These are phyloP conservation scores for Aptenodytes forsteri DNA, from an alignment of 2,113 vertebrate genomes.

Conservation along the genomic window DNA sequence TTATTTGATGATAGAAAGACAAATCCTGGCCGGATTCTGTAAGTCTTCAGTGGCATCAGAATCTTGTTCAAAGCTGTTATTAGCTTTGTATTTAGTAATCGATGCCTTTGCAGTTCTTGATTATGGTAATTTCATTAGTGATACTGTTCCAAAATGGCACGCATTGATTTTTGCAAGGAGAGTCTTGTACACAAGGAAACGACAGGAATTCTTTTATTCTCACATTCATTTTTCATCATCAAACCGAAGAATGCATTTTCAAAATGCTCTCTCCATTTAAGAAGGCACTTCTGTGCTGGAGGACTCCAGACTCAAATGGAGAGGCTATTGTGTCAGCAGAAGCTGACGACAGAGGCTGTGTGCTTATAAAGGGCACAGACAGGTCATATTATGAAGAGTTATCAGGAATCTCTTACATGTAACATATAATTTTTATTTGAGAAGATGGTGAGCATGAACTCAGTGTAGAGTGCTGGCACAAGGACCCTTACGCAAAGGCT, in stretches of 20 bases:
- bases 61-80: background rate
- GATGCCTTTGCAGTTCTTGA: constrained; percentile 49
- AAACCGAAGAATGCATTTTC: constrained; percentile 22
- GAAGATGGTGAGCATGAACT: background rate
- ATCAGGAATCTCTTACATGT: constrained; percentile 10
- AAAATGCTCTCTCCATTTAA: constrained; percentile 14
- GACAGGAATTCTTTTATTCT: constrained; percentile 29
- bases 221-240: constrained; percentile 29
- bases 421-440: constrained; percentile 28
- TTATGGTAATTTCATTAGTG: constrained; percentile 69
- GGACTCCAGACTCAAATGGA: background rate
- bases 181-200: background rate
- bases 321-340: constrained; percentile 16
- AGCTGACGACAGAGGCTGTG: background rate
- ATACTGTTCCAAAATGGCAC: constrained; percentile 29
- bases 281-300: constrained; percentile 39
- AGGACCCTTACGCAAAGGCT: background rate
- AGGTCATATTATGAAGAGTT: constrained; percentile 19
- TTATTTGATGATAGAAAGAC: background rate
- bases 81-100: constrained; percentile 33
- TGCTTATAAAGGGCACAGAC: background rate
- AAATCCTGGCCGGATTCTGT: background rate
- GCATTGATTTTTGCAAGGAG: constrained; percentile 41
- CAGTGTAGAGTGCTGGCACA: background rate
- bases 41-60: background rate